Evolutionary conservation across 2,113 vertebrate species (phyloP).

Genomic region (Cottus gobio): DNA sequence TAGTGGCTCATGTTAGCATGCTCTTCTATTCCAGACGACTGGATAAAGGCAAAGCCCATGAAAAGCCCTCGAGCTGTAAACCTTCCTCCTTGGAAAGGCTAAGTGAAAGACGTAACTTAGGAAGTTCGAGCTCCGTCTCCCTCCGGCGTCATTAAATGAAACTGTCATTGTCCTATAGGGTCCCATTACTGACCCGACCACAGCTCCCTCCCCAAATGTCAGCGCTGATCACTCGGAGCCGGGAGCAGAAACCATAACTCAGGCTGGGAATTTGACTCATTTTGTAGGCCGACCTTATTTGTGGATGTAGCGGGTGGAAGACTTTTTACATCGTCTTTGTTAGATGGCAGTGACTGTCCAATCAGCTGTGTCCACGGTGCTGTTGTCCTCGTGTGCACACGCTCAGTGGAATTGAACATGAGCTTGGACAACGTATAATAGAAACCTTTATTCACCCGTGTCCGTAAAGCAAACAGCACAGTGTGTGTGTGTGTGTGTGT

Average conservation of each 20-base stretch:
- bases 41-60: slow-evolving; percentile 11
- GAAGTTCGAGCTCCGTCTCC: slow-evolving; percentile 15
- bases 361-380: not conserved
- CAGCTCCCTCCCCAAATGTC: slow-evolving; percentile 3
- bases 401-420: not conserved
- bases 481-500: not conserved
- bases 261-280: not conserved
- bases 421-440: not conserved
- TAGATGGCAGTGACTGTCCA: not conserved
- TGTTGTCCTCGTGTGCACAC: not conserved
- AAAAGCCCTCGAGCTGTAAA: slow-evolving; percentile 3
- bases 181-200: slow-evolving; percentile 20
- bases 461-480: not conserved
- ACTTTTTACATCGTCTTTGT: not conserved
- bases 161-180: slow-evolving; percentile 5
- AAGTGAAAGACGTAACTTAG: slow-evolving; percentile 7
- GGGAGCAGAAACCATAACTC: not conserved
- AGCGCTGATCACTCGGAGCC: not conserved
- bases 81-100: not conserved
- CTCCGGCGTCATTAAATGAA: slow-evolving; percentile 17
- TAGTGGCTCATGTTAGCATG: not conserved
- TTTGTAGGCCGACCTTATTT: not conserved
- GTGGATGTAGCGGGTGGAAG: not conserved
- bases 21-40: slow-evolving; percentile 1
- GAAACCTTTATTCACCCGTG: not conserved